Evolutionary conservation across 2,797 vertebrate species (phyloP).

Genomic region (Lepus townsendii): DNA sequence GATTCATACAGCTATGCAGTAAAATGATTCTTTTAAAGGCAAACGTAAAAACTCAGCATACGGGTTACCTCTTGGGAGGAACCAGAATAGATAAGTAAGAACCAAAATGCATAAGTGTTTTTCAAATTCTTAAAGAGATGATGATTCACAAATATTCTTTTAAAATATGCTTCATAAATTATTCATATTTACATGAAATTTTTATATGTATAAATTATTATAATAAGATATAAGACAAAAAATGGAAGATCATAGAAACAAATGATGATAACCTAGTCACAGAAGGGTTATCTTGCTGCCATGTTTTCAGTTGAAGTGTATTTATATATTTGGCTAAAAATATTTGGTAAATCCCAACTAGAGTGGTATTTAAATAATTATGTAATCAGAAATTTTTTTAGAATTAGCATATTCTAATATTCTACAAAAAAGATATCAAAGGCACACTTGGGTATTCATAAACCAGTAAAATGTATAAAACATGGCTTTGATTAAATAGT

Average conservation of each 20-base stretch:
- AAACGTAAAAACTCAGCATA: conserved; percentile 47
- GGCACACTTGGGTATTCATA: not conserved
- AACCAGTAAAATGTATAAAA: conserved; percentile 23
- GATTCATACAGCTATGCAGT: not conserved
- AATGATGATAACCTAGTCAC: not conserved
- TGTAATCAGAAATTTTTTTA: not conserved
- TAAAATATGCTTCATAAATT: not conserved
- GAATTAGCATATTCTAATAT: conserved; percentile 26
- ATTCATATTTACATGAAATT: conserved; percentile 22
- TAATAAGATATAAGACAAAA: conserved; percentile 29
- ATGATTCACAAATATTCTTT: not conserved
- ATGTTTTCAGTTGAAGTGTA: conserved; percentile 8
- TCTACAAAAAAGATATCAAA: not conserved
- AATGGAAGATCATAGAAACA: not conserved
- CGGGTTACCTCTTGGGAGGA: not conserved
- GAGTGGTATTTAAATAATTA: conserved; percentile 43
- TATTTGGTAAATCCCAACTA: conserved; percentile 21
- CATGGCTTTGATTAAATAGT: not conserved
- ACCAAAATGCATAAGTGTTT: conserved; percentile 7
- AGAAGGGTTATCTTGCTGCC: not conserved
- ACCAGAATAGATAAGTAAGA: not conserved
- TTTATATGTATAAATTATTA: conserved; percentile 21
- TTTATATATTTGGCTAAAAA: not conserved
- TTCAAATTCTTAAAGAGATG: conserved; percentile 23
- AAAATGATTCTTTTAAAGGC: conserved; percentile 3